Evolutionary conservation across 2,113 vertebrate genomes (phyloP).

Genomic region (Amblyopsis rosae): DNA sequence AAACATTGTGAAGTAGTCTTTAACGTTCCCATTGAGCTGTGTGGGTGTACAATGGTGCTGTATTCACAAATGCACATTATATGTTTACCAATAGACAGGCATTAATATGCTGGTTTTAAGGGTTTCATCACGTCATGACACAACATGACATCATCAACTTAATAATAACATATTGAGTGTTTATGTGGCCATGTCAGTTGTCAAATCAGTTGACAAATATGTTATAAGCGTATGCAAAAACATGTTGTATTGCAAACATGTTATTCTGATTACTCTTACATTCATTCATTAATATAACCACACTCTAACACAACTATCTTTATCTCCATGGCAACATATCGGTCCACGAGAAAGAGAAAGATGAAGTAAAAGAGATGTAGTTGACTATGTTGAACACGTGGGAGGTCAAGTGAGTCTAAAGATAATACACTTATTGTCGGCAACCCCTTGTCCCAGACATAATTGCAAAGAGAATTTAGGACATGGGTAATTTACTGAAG

Average conservation of each 20-base stretch:
- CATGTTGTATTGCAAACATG: constrained; percentile 4
- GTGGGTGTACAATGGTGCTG: neutral
- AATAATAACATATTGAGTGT: neutral
- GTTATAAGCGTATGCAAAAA: neutral
- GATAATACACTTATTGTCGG: constrained; percentile 32
- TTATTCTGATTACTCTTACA: constrained; percentile 3
- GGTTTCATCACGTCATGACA: neutral
- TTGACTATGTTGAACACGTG: neutral
- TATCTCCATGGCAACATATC: neutral
- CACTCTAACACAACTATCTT: neutral
- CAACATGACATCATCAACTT: neutral
- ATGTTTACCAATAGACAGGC: neutral
- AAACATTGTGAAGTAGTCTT: neutral
- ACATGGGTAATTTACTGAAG: constrained; percentile 47
- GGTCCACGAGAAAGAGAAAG: neutral
- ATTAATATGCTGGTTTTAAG: neutral
- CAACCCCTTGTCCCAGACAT: constrained; percentile 37
- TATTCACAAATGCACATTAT: neutral
- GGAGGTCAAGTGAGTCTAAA: constrained; percentile 42
- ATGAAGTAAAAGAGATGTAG: neutral
- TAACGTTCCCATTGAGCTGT: neutral
- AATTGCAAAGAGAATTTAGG: constrained; percentile 26
- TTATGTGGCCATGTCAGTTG: too few species aligned
- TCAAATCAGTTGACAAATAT: too few species aligned
- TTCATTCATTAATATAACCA: neutral